A percentile compares a stretch with the other conserved stretches of the same genome.
These are phyloP conservation scores for Argya squamiceps DNA, from an alignment of 2,797 vertebrate species.

Conservation along the genomic window DNA sequence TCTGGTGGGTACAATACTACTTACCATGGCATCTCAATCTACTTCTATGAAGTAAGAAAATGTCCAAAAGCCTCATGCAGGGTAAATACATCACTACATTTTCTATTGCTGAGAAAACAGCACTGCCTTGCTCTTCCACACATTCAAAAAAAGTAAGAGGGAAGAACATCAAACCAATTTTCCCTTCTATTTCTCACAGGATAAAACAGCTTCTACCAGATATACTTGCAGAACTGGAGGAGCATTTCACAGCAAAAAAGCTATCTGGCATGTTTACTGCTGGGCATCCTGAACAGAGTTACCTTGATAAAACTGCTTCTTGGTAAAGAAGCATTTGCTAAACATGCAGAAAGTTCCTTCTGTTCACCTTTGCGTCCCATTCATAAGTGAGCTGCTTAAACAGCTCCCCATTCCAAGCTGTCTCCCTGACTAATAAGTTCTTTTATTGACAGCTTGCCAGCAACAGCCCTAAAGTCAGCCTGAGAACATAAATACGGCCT, in stretches of 20 bases:
- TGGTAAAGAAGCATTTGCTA: neutral
- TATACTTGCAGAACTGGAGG: neutral
- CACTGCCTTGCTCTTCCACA: neutral
- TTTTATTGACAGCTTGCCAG: conserved; percentile 56
- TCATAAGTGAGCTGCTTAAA: conserved; percentile 16
- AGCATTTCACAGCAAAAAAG: neutral
- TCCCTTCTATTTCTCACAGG: neutral
- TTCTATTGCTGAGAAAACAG: neutral
- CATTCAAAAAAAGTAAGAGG: neutral
- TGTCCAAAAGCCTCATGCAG: neutral
- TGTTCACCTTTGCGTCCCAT: conserved; percentile 39
- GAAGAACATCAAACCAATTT: neutral
- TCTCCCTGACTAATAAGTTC: conserved; percentile 49
- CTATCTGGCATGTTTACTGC: neutral
- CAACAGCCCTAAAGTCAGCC: conserved; percentile 58
- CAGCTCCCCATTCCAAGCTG: conserved; percentile 35
- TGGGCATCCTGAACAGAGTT: neutral
- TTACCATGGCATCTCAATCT: neutral
- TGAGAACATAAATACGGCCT: conserved; percentile 63
- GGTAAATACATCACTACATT: neutral
- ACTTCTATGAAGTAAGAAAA: neutral
- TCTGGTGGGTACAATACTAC: neutral
- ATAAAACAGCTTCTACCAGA: neutral
- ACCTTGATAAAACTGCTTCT: neutral
- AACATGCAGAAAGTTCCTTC: neutral